Base-by-base conservation (phyloP, 2,113 vertebrate species). In the Tympanuchus pallidicinctus region DNA sequence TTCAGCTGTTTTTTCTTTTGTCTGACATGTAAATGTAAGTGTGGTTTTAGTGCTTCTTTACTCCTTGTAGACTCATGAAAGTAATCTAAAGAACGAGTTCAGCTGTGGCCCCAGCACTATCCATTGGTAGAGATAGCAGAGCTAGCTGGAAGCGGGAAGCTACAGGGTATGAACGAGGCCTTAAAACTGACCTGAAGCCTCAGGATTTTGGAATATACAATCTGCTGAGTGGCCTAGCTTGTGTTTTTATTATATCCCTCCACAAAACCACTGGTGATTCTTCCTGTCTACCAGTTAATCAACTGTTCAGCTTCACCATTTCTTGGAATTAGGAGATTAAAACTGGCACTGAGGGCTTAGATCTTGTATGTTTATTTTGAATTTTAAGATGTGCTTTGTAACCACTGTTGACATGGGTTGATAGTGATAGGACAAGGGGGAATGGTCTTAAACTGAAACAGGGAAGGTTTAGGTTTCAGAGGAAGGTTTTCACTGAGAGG, bases 51-150 rank as follows among this genome's bases (percentile, higher is more conserved):
- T 43, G 14, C 3, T 30, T 7, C 7, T 56, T 5, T 13, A 43
- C 14, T 24, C 10, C 57, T 42, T 5, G 3, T 5, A 57, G 34
- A 42, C 17, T 10, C 10, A 43, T 24, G 6, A 17, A 65, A 84
- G 63, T 42, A 18, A 60, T 1, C 27, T 0, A 34, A 48, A 42
- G 42, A 10, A 20, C 7, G 38, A 40, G 5, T 66, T 60, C 65
- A 30, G 7, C 19, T 61, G 4, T 0, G 2, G 47, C 45, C 14
- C 83, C 13, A 1, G 0, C 10, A 7, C 13, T 50, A 20, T 34
- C 15, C 13, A 0, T 11, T 2, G 5, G 13, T 40, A 78, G 11
- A 76, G 45, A 32, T 43, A 13, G 18, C 12, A 47, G 57, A 38
- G 57, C 47, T 19, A 11, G 38, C 32, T 45, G 52, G 64, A 42